Evolutionary conservation across 2,113 vertebrate species (phyloP).

Genomic region (Sceloporus undulatus): DNA sequence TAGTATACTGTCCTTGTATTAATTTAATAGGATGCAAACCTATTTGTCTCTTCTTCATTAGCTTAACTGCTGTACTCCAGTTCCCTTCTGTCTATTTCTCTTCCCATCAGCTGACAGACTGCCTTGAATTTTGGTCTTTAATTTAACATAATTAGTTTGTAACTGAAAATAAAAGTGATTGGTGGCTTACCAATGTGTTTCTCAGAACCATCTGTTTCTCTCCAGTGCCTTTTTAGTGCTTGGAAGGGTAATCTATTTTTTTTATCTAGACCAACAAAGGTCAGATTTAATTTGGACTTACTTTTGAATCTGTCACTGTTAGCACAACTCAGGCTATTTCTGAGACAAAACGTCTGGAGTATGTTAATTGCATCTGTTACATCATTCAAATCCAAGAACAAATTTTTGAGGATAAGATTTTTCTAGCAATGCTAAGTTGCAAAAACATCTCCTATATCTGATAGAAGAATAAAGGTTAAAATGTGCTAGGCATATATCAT

Average conservation of each 20-base stretch:
- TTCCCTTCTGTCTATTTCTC: slow-evolving; percentile 46
- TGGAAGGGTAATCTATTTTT: slow-evolving; percentile 40
- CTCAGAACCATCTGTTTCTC: slow-evolving; percentile 62
- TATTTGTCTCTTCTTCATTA: slow-evolving; percentile 48
- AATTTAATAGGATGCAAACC: slow-evolving; percentile 39
- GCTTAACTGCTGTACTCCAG: slow-evolving; percentile 44
- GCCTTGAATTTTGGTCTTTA: slow-evolving; percentile 56
- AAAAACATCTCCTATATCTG: not conserved
- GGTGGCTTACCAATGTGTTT: slow-evolving; percentile 55
- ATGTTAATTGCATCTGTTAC: slow-evolving; percentile 1
- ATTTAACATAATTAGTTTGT: slow-evolving; percentile 65
- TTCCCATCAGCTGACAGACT: slow-evolving; percentile 50
- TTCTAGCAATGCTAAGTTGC: slow-evolving; percentile 1
- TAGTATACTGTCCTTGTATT: slow-evolving; percentile 25
- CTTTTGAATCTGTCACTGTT: slow-evolving; percentile 21
- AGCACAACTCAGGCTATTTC: slow-evolving; percentile 20
- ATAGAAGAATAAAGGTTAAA: not conserved
- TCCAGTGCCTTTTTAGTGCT: slow-evolving; percentile 55
- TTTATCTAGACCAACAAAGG: slow-evolving; percentile 57
- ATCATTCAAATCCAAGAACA: not conserved
- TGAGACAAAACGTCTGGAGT: slow-evolving; percentile 28
- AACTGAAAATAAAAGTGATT: slow-evolving; percentile 67
- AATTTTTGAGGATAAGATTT: not conserved
- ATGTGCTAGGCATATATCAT: not conserved
- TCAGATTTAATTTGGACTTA: slow-evolving; percentile 60